Evolutionary conservation across 1,140 invertebrate genomes (phyloP), one percentile per base, ranked within the genome.

Genomic region (Meloidogyne hapla): DNA sequence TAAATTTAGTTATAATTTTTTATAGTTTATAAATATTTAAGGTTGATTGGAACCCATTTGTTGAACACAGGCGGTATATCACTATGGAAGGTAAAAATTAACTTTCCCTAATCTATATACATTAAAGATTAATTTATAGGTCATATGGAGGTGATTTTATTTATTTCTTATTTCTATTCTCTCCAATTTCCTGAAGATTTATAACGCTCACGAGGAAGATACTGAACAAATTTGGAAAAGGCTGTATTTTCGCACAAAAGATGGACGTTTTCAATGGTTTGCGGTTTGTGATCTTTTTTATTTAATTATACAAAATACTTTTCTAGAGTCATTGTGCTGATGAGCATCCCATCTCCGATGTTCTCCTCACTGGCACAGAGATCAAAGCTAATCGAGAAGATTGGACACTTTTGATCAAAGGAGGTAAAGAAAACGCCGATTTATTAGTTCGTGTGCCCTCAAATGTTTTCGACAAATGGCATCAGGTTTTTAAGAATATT

Each of bases 391-490:
- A 80, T 56, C 76, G 73, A 38, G 81, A 84, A 4, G 85, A 87
- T 8, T 81, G 86, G 74, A 87, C 83, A 21, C 42, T 78, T 1
- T 65, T 42, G 9, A 79, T 85, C 26, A 66, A 83, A 42, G 84
- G 84, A 38, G 84, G 84, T 45, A 83, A 84, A 66, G 84, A 87
- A 56, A 79, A 85, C 48, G 75, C 85, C 2, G 81, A 85, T 45
- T 45, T 87, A 8, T 64, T 74, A 23, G 80, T 87, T 25, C 77
- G 80, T 66, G 81, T 77, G 40, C 85, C 85, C 42, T 83, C 84
- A 48, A 78, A 82, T 68, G 64, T 86, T 2, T 86, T 86, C 42
- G 85, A 86, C 48, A 91, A 81, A 88, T 89, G 70, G 89, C 88
- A 48, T 84, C 89, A 76, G 91, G 69, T 61, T 45, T 18, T 45